A percentile compares a stretch with the other conserved stretches of the same genome.
These are phyloP conservation scores for Aythya baeri DNA, from an alignment of 2,113 vertebrate genomes.

Conservation along the genomic window DNA sequence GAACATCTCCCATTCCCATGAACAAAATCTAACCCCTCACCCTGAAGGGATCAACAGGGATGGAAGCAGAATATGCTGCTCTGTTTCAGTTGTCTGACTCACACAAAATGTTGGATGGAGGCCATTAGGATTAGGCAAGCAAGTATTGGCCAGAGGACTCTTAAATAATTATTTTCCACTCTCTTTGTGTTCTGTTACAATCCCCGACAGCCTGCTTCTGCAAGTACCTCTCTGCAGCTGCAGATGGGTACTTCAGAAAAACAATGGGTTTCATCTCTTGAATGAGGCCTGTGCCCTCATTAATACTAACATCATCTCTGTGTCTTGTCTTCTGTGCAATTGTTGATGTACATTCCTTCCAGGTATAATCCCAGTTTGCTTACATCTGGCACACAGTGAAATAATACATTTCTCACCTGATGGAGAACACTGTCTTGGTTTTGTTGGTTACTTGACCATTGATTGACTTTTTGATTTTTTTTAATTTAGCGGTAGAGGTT, in stretches of 20 bases:
- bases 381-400: not conserved
- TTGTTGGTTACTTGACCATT: not conserved
- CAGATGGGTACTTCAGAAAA: not conserved
- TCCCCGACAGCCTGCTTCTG: not conserved
- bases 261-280: not conserved
- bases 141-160: not conserved
- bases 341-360: not conserved
- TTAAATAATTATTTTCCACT: not conserved
- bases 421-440: not conserved
- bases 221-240: not conserved
- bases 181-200: not conserved
- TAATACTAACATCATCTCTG: fast-evolving
- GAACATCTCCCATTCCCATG: not conserved
- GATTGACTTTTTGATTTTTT: not conserved
- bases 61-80: not conserved
- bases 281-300: not conserved
- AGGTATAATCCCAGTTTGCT: not conserved
- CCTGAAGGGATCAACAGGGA: not conserved
- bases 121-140: not conserved
- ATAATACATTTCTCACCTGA: not conserved
- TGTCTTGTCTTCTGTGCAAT: not conserved
- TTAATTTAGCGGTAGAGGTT: not conserved
- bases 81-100: not conserved
- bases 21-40: not conserved
- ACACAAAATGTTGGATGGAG: not conserved